Percentiles rank a stretch among this genome's conserved stretches.
Conservation (phyloP, 2,113 vertebrate genomes). For the Sakesphorus luctuosus region DNA sequence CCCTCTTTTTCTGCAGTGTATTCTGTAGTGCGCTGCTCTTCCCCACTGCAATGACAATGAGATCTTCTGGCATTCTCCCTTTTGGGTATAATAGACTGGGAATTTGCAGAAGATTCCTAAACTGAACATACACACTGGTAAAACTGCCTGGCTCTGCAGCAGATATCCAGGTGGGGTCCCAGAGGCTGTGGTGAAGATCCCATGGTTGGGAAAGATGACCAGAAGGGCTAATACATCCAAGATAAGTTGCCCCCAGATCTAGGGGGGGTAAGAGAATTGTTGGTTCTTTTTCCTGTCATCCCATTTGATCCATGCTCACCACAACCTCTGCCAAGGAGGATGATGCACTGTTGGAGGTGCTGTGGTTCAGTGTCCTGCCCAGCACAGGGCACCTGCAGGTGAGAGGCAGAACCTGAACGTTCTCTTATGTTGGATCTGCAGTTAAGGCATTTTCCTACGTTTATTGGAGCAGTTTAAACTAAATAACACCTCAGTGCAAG, state of each 20-base stretch:
- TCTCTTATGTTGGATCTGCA: neutral
- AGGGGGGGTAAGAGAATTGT: neutral
- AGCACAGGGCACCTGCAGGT: neutral
- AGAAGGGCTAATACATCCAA: neutral
- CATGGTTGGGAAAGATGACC: neutral
- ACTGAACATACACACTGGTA: fast-evolving
- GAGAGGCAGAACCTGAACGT: neutral
- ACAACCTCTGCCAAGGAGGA: neutral
- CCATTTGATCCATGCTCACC: neutral
- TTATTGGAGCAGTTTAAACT: neutral
- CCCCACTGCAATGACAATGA: neutral
- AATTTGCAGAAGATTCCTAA: neutral
- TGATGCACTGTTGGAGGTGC: neutral
- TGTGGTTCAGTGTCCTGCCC: neutral
- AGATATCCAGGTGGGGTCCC: neutral
- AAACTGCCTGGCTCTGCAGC: neutral
- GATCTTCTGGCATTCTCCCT: neutral
- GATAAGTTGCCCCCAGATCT: neutral
- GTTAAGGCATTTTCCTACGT: neutral
- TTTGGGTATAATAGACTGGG: neutral
- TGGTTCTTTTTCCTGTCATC: neutral
- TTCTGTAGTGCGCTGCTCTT: neutral
- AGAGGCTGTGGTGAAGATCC: neutral
- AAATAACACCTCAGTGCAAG: neutral
- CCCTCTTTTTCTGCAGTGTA: neutral